Evolutionary conservation across 2,797 vertebrate genomes (phyloP).

Genomic region (Chelon auratus): DNA sequence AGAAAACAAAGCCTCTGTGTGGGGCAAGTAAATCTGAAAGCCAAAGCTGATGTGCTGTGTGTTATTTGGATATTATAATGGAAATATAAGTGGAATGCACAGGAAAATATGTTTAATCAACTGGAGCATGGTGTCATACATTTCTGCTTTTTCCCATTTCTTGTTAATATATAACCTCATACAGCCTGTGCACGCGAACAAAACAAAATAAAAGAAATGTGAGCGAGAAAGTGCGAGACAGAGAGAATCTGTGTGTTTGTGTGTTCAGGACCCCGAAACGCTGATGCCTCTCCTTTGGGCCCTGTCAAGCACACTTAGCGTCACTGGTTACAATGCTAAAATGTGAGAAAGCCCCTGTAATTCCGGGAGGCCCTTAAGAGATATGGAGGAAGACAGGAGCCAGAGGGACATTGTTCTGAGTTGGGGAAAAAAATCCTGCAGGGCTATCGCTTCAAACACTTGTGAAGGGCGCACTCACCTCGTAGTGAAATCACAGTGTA

Average conservation of each 20-base stretch:
- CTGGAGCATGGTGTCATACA: neutral
- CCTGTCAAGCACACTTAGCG: constrained; percentile 67
- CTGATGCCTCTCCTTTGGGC: constrained; percentile 72
- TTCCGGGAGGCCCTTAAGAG: constrained; percentile 43
- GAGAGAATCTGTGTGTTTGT: constrained; percentile 6
- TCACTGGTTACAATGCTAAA: constrained; percentile 65
- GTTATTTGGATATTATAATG: constrained; percentile 5
- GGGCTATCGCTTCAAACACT: constrained; percentile 27
- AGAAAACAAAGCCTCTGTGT: constrained; percentile 9
- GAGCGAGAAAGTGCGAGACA: constrained; percentile 6
- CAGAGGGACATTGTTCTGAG: constrained; percentile 29
- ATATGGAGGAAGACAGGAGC: constrained; percentile 31
- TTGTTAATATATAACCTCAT: neutral
- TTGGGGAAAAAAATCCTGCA: constrained; percentile 24
- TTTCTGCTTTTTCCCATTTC: neutral
- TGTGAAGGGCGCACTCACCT: constrained; percentile 64
- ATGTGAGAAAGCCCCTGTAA: constrained; percentile 44
- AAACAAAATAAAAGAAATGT: neutral
- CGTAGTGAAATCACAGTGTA: constrained; percentile 41
- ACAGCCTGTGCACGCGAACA: constrained; percentile 5
- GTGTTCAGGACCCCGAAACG: constrained; percentile 58
- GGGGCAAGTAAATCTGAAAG: constrained; percentile 7
- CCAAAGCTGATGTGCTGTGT: constrained; percentile 1
- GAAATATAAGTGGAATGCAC: neutral
- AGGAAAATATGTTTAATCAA: constrained; percentile 14